A percentile compares a stretch with the other conserved stretches of the same genome.
Conservation (phyloP, 2,797 vertebrate genomes). For the Fistularia tabacaria region DNA sequence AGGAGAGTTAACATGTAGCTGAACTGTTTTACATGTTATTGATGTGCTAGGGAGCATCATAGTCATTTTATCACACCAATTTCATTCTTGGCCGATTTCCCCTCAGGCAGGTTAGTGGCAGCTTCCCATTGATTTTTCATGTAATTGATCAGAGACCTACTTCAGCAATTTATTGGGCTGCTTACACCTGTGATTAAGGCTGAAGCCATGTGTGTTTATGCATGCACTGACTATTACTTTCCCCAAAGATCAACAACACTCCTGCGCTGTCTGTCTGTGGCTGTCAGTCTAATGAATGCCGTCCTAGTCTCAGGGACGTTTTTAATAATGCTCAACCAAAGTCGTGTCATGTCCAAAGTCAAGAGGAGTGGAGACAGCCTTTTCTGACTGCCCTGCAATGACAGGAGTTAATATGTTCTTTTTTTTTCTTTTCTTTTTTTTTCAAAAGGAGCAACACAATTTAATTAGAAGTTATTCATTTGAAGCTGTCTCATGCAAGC, state of each 20-base stretch:
- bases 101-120: constrained; percentile 82
- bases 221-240: constrained; percentile 55
- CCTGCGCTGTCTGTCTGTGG: constrained; percentile 28
- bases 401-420: constrained; percentile 56
- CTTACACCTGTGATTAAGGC: constrained; percentile 83
- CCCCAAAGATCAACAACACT: constrained; percentile 34
- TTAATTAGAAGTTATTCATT: constrained; percentile 58
- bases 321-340: constrained; percentile 53
- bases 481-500: constrained; percentile 56
- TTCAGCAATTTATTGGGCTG: constrained; percentile 83
- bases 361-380: constrained; percentile 33
- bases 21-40: constrained; percentile 80
- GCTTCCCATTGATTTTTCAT: constrained; percentile 83
- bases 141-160: constrained; percentile 86
- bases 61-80: constrained; percentile 82
- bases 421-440: not conserved
- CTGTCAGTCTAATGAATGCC: constrained; percentile 51
- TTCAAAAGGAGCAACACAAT: constrained; percentile 46
- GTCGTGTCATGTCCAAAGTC: constrained; percentile 59
- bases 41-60: constrained; percentile 75
- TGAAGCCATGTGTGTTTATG: constrained; percentile 63
- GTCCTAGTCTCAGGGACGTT: constrained; percentile 43
- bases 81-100: constrained; percentile 91
- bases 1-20: constrained; percentile 74
- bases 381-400: constrained; percentile 45